Evolutionary conservation across 1,140 invertebrate genomes (phyloP).

Genomic region (Procambarus clarkii): DNA sequence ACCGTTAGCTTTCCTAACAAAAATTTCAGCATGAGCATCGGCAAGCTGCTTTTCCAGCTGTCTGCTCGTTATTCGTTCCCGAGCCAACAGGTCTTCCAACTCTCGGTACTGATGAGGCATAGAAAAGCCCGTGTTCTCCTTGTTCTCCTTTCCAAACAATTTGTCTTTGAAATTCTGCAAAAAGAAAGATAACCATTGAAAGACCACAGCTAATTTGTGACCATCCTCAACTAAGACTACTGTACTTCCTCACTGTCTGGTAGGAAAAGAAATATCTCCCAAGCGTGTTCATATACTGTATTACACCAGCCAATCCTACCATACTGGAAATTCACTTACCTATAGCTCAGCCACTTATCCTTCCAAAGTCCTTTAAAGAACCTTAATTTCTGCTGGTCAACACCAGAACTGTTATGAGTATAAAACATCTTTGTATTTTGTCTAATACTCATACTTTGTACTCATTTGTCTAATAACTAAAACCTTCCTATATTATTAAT

Average conservation of each 20-base stretch:
- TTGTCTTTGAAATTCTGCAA: slow-evolving; percentile 63
- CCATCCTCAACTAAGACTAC: too few species aligned
- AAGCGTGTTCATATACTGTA: too few species aligned
- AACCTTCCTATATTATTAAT: too few species aligned
- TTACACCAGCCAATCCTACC: too few species aligned
- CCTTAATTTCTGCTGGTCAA: not conserved
- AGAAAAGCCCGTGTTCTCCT: slow-evolving; percentile 79
- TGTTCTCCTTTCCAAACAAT: slow-evolving; percentile 75
- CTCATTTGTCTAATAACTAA: too few species aligned
- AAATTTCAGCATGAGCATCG: slow-evolving; percentile 75
- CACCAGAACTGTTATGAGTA: not conserved
- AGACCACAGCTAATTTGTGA: not conserved
- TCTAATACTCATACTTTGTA: too few species aligned
- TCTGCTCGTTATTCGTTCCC: slow-evolving; percentile 78
- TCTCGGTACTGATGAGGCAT: slow-evolving; percentile 75
- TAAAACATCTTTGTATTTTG: too few species aligned
- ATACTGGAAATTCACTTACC: too few species aligned
- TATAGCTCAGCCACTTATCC: too few species aligned
- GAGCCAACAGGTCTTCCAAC: slow-evolving; percentile 78
- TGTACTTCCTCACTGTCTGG: too few species aligned
- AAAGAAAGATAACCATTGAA: not conserved
- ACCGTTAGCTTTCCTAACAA: not conserved
- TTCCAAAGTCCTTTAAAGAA: too few species aligned
- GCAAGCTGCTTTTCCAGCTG: slow-evolving; percentile 79
- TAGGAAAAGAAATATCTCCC: too few species aligned